Base-by-base conservation (phyloP, 1,140 invertebrate genomes). In the Meloidogyne chitwoodi region DNA sequence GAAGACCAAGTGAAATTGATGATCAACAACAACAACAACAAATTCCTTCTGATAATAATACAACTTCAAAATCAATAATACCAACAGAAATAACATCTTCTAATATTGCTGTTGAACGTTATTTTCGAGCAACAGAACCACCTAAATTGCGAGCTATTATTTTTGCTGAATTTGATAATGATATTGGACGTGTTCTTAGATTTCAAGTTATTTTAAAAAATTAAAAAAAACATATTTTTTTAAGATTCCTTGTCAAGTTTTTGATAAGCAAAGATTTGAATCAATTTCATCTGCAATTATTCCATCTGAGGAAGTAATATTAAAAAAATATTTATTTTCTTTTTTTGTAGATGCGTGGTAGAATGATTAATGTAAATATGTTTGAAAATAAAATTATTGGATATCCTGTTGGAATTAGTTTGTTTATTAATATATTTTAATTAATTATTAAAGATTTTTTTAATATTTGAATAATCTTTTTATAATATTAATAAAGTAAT, bases 301-400 rank as follows among this genome's bases (percentile, higher is more conserved):
- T 67, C 82, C 80, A n/a, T 83, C 81, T 2, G 80, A 81, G 62
- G 44, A 71, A 11, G 38, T 27, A n/a, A 56, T n/a, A n/a, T 19
- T 1, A 12, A 4, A 44, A 56, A 3, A n/a, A 8, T 56, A n/a
- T 16, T 2, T 44, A n/a, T 56, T n/a, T 56, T 56, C 4, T n/a
- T 19, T 19, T n/a, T 56, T 44, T 27, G 62, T 38, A 76, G 22
- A 83, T 70, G 78, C 81, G 80, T 14, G 80, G 81, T 75, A 83
- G 80, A 22, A 48, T 86, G 27, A 79, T 87, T n/a, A 85, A 82
- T 22, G 71, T 87, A 29, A 86, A 80, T 38, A 83, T 86, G 67
- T 75, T 72, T 44, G 75, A 85, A 44, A 82, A 67, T 68, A 86
- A 85, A 74, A 75, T 87, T 19, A 84, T 86, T 24, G 85, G 85